These are phyloP conservation scores for Eptesicus fuscus DNA, from an alignment of 2,113 vertebrate genomes.

Conservation along the genomic window DNA sequence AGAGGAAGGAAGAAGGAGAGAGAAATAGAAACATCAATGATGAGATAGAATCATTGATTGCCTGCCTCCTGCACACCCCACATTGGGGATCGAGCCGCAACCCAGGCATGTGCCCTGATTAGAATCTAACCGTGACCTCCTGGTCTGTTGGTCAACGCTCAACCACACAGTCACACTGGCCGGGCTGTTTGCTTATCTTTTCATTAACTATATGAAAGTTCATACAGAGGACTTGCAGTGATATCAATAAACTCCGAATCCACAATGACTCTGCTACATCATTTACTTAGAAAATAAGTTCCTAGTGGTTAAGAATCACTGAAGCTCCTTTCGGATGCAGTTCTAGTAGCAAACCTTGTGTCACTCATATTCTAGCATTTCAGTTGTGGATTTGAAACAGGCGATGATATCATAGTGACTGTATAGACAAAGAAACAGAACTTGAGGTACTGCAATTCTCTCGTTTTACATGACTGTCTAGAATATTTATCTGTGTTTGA, in stretches of 20 bases:
- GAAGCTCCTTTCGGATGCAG: background rate
- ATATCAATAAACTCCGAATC: background rate
- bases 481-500: constrained; percentile 12
- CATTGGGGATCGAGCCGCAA: no score
- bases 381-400: background rate
- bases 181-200: background rate
- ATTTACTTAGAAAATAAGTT: background rate
- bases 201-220: background rate
- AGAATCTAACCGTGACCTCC: no score
- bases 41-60: no score
- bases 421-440: constrained; percentile 7
- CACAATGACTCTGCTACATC: background rate
- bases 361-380: background rate
- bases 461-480: background rate
- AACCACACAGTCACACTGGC: no score
- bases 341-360: background rate
- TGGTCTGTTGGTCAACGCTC: no score
- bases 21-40: no score
- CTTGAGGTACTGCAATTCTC: background rate
- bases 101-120: no score
- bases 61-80: no score
- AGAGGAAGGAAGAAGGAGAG: no score
- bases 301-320: background rate
- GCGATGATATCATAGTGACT: background rate
- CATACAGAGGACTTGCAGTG: background rate